phyloP scores from a whole-genome alignment of 2,113 vertebrate species.

The Megalops atlanticus region DNA sequence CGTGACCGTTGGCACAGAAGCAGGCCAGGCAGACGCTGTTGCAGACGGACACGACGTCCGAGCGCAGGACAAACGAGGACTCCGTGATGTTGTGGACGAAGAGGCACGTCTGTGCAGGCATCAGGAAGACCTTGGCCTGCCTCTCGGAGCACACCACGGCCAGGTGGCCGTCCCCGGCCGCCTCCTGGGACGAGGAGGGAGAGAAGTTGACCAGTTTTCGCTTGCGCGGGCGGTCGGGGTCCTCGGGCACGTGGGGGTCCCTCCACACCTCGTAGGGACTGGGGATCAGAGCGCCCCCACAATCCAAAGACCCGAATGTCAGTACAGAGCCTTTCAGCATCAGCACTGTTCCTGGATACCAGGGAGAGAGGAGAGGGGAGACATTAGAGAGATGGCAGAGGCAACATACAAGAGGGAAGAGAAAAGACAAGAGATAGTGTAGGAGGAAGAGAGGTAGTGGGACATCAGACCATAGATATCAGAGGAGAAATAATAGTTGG shows the following conservation, averaged over 20 bases:
- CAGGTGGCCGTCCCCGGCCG: slow-evolving; percentile 85
- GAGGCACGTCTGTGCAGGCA: slow-evolving; percentile 94
- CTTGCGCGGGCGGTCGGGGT: slow-evolving; percentile 81
- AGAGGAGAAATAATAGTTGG: too few species aligned
- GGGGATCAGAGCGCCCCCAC: slow-evolving; percentile 78
- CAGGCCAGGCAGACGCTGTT: slow-evolving; percentile 92
- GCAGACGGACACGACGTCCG: slow-evolving; percentile 85
- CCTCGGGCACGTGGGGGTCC: slow-evolving; percentile 81
- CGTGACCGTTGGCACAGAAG: slow-evolving; percentile 96
- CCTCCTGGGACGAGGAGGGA: slow-evolving; percentile 86
- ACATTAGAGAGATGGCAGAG: too few species aligned
- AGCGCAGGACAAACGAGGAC: slow-evolving; percentile 91
- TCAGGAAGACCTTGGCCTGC: slow-evolving; percentile 96
- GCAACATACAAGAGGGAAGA: too few species aligned
- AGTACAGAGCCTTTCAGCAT: slow-evolving; percentile 91
- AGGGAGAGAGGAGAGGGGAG: slow-evolving; percentile 3
- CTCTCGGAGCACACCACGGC: slow-evolving; percentile 93
- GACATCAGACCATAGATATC: too few species aligned
- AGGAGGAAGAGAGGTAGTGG: too few species aligned
- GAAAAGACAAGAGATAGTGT: too few species aligned
- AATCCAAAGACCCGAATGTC: slow-evolving; percentile 88
- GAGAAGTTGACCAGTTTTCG: slow-evolving; percentile 89
- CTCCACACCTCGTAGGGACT: slow-evolving; percentile 91
- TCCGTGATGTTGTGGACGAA: slow-evolving; percentile 98
- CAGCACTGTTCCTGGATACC: slow-evolving; percentile 78